Evolutionary conservation across 2,113 vertebrate genomes (phyloP), one percentile per base, ranked within the genome.

Genomic region (Microtus pennsylvanicus): DNA sequence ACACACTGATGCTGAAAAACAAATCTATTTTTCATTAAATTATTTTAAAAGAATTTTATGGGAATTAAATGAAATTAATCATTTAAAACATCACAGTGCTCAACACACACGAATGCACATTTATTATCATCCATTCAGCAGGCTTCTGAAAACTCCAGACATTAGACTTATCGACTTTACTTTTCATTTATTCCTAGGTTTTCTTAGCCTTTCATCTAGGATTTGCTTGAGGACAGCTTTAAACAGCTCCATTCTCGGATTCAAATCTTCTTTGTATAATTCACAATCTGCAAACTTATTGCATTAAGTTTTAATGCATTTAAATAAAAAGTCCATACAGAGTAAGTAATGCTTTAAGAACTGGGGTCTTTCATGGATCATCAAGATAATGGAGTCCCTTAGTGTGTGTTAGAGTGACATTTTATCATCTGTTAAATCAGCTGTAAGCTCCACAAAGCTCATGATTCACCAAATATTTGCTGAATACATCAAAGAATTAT

Each of bases 401-500:
- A 30, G 24, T 19, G 1, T 55, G 52, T 5, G 2, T n/a, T 70
- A 13, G 4, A 35, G 11, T 58, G 3, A 47, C 10, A 85, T 85
- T 94, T 93, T 92, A 30, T 77, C 45, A 92, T 21, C 2, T 10
- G 12, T 77, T 13, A 90, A 95, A 92, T 47, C 11, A 92, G 24
- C 52, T 58, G 7, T 55, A 76, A n/a, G 24, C 5, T 1, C 52
- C 35, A 28, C 3, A 87, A 94, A 63, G 78, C 55, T 33, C 63
- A 47, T n/a, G 19, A 91, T 35, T 95, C 19, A 45, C 38, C 45
- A 93, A 78, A 74, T 76, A 91, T 24, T 55, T 82, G 28, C 65
- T 69, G 38, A 86, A 55, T 78, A 75, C 65, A 69, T 90, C 45
- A 80, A 77, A 88, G 12, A 86, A 91, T 90, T 45, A 85, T n/a